phyloP scores from a whole-genome alignment of 2,797 vertebrate species.

The Rhynchotus rufescens region DNA sequence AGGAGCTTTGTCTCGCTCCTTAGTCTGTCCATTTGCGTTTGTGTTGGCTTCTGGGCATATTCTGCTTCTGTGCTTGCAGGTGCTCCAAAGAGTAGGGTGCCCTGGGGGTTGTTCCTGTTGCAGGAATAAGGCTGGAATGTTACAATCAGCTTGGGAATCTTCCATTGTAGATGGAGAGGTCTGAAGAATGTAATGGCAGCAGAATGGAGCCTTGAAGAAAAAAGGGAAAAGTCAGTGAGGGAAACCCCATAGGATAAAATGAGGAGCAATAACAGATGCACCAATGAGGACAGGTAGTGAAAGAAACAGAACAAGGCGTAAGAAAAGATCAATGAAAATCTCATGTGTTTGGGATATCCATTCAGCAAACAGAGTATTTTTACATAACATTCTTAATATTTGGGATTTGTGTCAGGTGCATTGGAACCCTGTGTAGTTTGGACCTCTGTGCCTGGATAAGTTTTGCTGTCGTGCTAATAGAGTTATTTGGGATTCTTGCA shows the following conservation, averaged over 20 bases:
- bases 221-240: background rate
- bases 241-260: background rate
- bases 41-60: background rate
- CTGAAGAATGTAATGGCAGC: background rate
- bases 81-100: background rate
- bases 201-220: background rate
- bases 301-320: background rate
- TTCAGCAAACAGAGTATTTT: background rate
- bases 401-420: fast-evolving
- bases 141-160: background rate
- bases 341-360: background rate
- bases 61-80: background rate
- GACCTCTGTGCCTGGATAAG: background rate
- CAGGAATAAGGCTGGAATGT: background rate
- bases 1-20: background rate
- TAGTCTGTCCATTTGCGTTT: background rate
- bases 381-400: background rate
- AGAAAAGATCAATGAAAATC: background rate
- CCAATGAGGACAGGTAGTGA: background rate
- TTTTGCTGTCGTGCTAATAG: background rate
- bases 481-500: background rate
- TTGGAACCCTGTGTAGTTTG: background rate
- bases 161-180: background rate
- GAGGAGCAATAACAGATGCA: background rate
- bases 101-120: background rate